phyloP scores from a whole-genome alignment of 2,113 vertebrate species.

The Isichthys henryi region DNA sequence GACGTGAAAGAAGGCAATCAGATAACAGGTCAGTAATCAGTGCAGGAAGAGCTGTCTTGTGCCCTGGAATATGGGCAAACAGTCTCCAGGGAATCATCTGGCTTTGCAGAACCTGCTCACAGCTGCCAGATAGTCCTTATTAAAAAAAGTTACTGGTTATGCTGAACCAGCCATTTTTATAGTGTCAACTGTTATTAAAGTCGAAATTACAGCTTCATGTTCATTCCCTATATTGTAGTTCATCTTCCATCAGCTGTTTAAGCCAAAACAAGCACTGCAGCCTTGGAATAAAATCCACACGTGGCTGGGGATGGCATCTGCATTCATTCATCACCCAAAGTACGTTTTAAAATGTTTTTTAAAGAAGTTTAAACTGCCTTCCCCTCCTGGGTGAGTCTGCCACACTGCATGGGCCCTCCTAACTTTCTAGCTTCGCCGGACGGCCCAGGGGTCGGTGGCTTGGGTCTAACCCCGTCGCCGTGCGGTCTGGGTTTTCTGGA shows the following conservation, averaged over 20 bases:
- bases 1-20: neutral
- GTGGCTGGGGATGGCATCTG: neutral
- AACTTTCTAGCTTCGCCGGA: neutral
- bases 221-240: neutral
- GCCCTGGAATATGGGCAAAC: neutral
- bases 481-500: conserved; percentile 27
- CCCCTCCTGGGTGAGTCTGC: neutral
- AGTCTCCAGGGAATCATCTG: neutral
- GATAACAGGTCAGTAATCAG: neutral
- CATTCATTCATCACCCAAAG: neutral
- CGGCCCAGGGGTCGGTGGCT: neutral
- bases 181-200: neutral
- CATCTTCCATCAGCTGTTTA: neutral
- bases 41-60: neutral
- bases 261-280: neutral
- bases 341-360: neutral
- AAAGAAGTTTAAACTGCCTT: neutral
- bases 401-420: neutral
- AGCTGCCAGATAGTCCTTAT: neutral
- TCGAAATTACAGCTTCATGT: neutral
- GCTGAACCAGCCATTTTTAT: neutral
- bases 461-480: conserved; percentile 14
- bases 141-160: neutral
- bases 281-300: neutral
- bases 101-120: neutral